Percentiles rank a stretch among this genome's conserved stretches.
phyloP scores from a whole-genome alignment of 2,113 vertebrate species.

The Vulpes vulpes region DNA sequence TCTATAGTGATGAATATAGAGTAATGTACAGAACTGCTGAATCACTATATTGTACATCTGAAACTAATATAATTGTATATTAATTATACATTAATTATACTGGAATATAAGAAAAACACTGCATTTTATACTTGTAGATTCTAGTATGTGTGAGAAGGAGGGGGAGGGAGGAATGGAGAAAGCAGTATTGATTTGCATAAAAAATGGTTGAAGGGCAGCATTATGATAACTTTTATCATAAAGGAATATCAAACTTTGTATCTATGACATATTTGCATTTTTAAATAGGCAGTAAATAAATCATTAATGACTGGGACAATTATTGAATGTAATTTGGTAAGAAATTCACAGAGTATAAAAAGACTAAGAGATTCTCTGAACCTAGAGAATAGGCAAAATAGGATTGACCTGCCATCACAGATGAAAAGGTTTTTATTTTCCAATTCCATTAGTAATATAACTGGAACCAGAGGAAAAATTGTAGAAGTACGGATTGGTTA shows the following conservation, averaged over 20 bases:
- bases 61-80: neutral
- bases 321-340: conserved; percentile 23
- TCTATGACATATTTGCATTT: neutral
- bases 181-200: neutral
- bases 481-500: neutral
- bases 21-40: neutral
- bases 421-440: neutral
- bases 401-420: conserved; percentile 11
- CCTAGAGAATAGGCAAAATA: neutral
- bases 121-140: neutral
- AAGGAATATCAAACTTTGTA: neutral
- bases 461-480: neutral
- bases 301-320: neutral
- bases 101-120: neutral
- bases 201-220: neutral
- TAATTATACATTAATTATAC: neutral
- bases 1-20: neutral
- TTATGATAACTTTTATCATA: neutral
- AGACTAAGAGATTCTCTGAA: neutral
- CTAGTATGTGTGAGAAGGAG: neutral
- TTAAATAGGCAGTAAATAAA: neutral
- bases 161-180: neutral
- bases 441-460: neutral
- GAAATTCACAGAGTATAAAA: neutral
- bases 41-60: neutral